phyloP scores from a whole-genome alignment of 2,113 vertebrate genomes.

The Bambusicola thoracicus region DNA sequence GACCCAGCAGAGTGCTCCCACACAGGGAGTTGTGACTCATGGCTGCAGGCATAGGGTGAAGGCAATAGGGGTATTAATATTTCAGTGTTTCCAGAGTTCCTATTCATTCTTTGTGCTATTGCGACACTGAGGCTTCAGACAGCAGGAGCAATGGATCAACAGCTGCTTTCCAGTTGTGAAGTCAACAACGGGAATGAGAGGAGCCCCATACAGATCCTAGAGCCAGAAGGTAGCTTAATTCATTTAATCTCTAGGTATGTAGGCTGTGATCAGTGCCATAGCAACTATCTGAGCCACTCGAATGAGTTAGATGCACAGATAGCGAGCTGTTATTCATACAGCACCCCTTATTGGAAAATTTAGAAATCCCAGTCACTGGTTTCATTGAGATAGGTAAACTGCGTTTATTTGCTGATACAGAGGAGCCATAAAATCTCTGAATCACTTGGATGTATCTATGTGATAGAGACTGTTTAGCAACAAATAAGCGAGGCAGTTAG shows the following conservation, averaged over 20 bases:
- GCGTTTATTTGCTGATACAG: constrained; percentile 16
- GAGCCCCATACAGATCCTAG: not conserved
- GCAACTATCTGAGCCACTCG: constrained; percentile 36
- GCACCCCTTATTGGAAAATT: constrained; percentile 57
- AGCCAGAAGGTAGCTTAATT: constrained; percentile 2
- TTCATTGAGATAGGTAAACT: constrained; percentile 25
- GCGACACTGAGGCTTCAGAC: not conserved
- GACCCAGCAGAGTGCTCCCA: accelerated
- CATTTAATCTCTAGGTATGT: constrained; percentile 25
- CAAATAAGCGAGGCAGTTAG: not conserved
- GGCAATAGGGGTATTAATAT: not conserved
- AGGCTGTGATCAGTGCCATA: not conserved
- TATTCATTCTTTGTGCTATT: not conserved
- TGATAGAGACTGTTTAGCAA: not conserved
- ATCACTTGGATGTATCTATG: not conserved
- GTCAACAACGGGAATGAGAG: not conserved
- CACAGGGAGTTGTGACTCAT: not conserved
- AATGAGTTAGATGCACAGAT: constrained; percentile 19
- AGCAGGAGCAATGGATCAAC: not conserved
- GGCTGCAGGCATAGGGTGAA: not conserved
- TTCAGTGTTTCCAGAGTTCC: not conserved
- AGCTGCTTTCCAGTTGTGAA: not conserved
- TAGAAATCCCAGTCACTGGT: constrained; percentile 20
- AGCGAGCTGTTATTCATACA: constrained; percentile 40
- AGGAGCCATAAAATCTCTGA: constrained; percentile 6